These are phyloP conservation scores for Bathybates hornii DNA, from an alignment of 2,113 vertebrate species.

Conservation along the genomic window DNA sequence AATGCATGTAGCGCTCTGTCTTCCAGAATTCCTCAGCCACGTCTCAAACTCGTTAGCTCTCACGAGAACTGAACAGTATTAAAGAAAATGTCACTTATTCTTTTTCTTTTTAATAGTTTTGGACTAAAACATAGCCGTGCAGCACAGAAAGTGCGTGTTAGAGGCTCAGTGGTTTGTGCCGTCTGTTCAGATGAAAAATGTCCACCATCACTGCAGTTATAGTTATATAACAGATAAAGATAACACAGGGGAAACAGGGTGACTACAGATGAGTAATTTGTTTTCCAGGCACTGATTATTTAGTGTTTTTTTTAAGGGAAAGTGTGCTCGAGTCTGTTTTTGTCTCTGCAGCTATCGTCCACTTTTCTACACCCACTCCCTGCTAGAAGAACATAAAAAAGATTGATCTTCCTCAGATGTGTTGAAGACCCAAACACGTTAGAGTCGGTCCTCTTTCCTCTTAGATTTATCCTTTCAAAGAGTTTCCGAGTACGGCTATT, in stretches of 20 bases:
- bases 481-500: neutral
- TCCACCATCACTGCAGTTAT: neutral
- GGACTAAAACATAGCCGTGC: neutral
- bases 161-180: neutral
- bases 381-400: neutral
- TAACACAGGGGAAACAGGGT: neutral
- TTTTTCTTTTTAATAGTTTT: neutral
- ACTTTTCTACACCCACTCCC: neutral
- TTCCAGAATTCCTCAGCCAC: neutral
- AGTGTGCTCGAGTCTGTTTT: neutral
- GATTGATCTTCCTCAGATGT: neutral
- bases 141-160: neutral
- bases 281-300: neutral
- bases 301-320: neutral
- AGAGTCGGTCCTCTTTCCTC: neutral
- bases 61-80: neutral
- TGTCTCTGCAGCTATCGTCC: neutral
- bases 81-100: neutral
- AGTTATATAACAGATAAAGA: neutral
- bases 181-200: neutral
- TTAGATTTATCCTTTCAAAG: neutral
- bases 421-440: neutral
- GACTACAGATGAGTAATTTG: neutral
- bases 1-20: neutral
- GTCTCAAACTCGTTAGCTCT: neutral